phyloP scores from a whole-genome alignment of 92 coral and sea anemone species.

The Phenganax marumi region DNA sequence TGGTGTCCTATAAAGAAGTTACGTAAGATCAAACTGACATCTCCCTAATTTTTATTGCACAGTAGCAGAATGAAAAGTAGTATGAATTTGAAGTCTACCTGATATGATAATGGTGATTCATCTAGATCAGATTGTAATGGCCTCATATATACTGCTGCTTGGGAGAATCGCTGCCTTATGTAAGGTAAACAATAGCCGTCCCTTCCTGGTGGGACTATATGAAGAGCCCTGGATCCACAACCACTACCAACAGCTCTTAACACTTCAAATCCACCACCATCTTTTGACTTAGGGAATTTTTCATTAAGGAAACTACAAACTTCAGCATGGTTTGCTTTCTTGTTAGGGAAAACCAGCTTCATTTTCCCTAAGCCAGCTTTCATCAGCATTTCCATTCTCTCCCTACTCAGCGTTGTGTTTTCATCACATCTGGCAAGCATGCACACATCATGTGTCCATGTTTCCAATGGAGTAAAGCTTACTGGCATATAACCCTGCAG shows the following conservation, averaged over 20 bases:
- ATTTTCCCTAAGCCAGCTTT: slow-evolving; percentile 65
- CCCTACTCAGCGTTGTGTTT: slow-evolving; percentile 50
- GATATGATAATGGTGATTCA: slow-evolving; percentile 47
- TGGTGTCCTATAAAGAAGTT: too few relatives aligned
- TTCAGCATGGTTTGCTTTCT: slow-evolving; percentile 57
- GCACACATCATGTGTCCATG: slow-evolving; percentile 72
- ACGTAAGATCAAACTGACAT: too few relatives aligned
- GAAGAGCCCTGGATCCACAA: slow-evolving; percentile 58
- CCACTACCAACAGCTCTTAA: slow-evolving; percentile 65
- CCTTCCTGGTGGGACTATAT: slow-evolving; percentile 55
- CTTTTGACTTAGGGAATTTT: slow-evolving; percentile 58
- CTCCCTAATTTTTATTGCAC: too few relatives aligned
- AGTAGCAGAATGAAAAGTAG: not conserved
- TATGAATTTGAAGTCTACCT: slow-evolving; percentile 28
- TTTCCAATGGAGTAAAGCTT: slow-evolving; percentile 50
- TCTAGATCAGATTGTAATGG: slow-evolving; percentile 58
- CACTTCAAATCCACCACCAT: slow-evolving; percentile 65
- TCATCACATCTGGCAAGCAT: slow-evolving; percentile 57
- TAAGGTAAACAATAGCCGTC: slow-evolving; percentile 61
- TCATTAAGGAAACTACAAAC: slow-evolving; percentile 56
- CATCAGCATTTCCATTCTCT: slow-evolving; percentile 51
- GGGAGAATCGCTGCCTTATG: slow-evolving; percentile 53
- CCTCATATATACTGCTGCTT: slow-evolving; percentile 56
- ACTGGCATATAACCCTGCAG: slow-evolving; percentile 55
- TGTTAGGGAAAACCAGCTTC: slow-evolving; percentile 62